Evolutionary conservation across 1,140 invertebrate genomes (phyloP).

Genomic region (Heliconius himera): DNA sequence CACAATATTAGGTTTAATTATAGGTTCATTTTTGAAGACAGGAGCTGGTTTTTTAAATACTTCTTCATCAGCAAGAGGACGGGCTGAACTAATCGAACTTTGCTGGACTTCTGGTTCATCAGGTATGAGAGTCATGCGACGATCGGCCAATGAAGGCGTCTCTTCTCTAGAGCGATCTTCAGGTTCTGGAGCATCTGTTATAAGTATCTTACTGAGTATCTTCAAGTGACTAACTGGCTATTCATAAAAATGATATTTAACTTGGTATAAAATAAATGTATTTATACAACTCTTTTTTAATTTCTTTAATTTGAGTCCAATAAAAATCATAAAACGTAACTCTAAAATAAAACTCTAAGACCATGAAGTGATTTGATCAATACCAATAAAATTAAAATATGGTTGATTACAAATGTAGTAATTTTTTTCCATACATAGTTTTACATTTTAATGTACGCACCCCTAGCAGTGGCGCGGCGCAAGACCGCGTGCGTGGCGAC

Average conservation of each 20-base stretch:
- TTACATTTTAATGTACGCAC: slow-evolving; percentile 60
- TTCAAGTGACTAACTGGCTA: not conserved
- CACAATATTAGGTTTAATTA: slow-evolving; percentile 42
- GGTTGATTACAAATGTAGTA: too few relatives aligned
- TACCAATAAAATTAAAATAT: too few relatives aligned
- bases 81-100: slow-evolving; percentile 30
- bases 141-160: slow-evolving; percentile 52
- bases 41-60: slow-evolving; percentile 44
- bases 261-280: not conserved
- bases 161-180: slow-evolving; percentile 60
- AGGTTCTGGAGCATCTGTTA: slow-evolving; percentile 61
- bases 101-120: slow-evolving; percentile 37
- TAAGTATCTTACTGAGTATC: slow-evolving; percentile 35
- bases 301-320: too few relatives aligned
- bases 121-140: slow-evolving; percentile 68
- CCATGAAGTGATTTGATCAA: too few relatives aligned
- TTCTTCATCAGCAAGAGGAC: slow-evolving; percentile 43
- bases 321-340: too few relatives aligned
- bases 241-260: not conserved
- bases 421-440: slow-evolving; percentile 21
- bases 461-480: slow-evolving; percentile 65
- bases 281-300: not conserved
- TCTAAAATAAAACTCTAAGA: too few relatives aligned
- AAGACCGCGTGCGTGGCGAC: slow-evolving; percentile 89
- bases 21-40: slow-evolving; percentile 42